A percentile compares a stretch with the other conserved stretches of the same genome.
phyloP scores from a whole-genome alignment of 2,888 invertebrate species.

The Taenaris catops region DNA sequence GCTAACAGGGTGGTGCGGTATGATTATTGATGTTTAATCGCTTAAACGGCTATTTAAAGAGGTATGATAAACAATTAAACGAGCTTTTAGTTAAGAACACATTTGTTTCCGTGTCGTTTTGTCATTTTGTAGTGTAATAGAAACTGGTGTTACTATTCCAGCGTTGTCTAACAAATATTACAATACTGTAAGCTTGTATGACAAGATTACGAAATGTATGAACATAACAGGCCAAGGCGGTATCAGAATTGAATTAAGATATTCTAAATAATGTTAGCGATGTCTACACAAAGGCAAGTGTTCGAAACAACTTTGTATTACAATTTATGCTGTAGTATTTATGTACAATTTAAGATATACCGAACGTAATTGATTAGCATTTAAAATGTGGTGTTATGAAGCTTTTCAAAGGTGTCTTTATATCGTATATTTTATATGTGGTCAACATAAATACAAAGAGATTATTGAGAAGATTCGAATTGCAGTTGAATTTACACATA shows the following conservation, averaged over 20 bases:
- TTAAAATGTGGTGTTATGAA: too few relatives aligned
- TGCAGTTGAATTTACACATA: too few relatives aligned
- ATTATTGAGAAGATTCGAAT: too few relatives aligned
- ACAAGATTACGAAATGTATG: constrained; percentile 25
- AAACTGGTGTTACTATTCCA: constrained; percentile 19
- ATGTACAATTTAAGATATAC: too few relatives aligned
- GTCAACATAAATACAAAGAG: too few relatives aligned
- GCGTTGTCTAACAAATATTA: constrained; percentile 23
- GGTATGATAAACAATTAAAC: constrained; percentile 10
- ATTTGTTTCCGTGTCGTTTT: constrained; percentile 15
- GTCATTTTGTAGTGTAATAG: constrained; percentile 14
- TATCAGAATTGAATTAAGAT: constrained; percentile 15
- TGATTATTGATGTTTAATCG: constrained; percentile 14
- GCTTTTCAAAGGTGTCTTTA: too few relatives aligned
- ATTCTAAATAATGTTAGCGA: constrained; percentile 9
- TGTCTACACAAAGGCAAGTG: constrained; percentile 4
- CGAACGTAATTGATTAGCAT: too few relatives aligned
- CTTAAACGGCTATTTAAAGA: constrained; percentile 5
- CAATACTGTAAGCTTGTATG: constrained; percentile 26
- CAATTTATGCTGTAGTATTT: constrained; percentile 4
- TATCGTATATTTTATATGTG: too few relatives aligned
- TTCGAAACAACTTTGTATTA: constrained; percentile 6
- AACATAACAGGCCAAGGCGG: constrained; percentile 14
- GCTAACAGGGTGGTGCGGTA: constrained; percentile 11
- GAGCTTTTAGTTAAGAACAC: constrained; percentile 12